phyloP scores from a whole-genome alignment of 2,797 vertebrate genomes.

The Coracias cyanogaster region DNA sequence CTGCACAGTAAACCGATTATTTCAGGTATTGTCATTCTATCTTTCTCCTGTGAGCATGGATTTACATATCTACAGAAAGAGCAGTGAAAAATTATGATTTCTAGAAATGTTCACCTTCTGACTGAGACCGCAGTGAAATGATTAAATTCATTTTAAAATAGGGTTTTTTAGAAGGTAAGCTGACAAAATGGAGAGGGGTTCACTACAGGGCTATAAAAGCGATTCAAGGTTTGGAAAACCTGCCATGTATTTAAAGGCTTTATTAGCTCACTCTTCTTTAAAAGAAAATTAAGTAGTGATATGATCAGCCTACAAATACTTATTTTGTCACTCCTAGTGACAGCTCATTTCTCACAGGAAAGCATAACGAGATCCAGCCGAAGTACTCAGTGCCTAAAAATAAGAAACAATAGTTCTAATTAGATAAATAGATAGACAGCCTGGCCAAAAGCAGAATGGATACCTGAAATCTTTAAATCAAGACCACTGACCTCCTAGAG shows the following conservation, averaged over 20 bases:
- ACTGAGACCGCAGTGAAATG: not conserved
- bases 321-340: not conserved
- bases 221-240: conserved; percentile 25
- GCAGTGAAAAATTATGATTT: not conserved
- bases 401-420: not conserved
- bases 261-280: conserved; percentile 15
- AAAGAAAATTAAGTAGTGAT: not conserved
- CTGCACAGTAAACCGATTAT: not conserved
- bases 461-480: not conserved
- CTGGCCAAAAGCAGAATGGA: not conserved
- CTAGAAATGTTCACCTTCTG: not conserved
- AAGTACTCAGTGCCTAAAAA: not conserved
- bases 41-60: not conserved
- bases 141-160: conserved; percentile 23
- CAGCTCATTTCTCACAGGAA: conserved; percentile 1
- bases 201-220: not conserved
- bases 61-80: conserved; percentile 26
- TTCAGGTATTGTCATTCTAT: conserved; percentile 27
- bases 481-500: not conserved
- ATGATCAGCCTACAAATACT: conserved; percentile 12
- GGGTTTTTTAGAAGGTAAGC: not conserved
- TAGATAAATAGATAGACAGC: not conserved
- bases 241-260: not conserved
- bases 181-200: conserved; percentile 1
- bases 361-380: not conserved